Base-by-base conservation (phyloP, 1,140 invertebrate genomes). In the Pseudomyrmex pallidus region DNA sequence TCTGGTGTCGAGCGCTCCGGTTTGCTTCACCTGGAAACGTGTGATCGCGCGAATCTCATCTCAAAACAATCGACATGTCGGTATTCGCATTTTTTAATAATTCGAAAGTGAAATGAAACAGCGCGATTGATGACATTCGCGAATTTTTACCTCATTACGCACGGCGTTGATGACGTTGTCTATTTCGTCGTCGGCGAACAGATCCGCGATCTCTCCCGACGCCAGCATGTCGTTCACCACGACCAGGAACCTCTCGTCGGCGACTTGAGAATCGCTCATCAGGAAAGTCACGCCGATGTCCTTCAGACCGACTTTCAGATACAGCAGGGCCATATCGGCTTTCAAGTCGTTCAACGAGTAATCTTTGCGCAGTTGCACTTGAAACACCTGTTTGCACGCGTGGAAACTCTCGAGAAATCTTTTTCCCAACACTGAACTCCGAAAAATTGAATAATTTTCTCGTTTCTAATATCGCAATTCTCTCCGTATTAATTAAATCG, bases 211-310 rank as follows among this genome's bases (percentile, higher is more conserved):
- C 93, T 99, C 98, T 12, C 98, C 98, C 0, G 98, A 98, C 0
- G 98, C 98, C 20, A 99, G 93, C 93, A 99, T 95, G 92, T 99
- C 98, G 92, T 99, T 99, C 20, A 99, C 97, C 2, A 99, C 95
- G 2, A 99, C 98, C 3, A 99, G 94, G 92, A 99, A 99, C 82
- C 96, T 95, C 92, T 99, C 98, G 77, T 99, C 97, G 0, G 97
- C 96, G 0, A 98, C 97, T 94, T 99, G 98, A 0, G 98, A 97
- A 93, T 99, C 98, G 0, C 98, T 99, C 97, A 99, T 98, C 4
- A 99, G 92, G 92, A 99, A 99, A 64, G 98, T 96, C 25, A 96
- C 97, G 2, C 98, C 97, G 0, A 98, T 96, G 90, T 96, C 97
- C 93, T 99, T 99, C 20, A 98, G 90, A 0, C 98, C 98, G 4